Percentiles rank a stretch among this genome's conserved stretches.
These are phyloP conservation scores for Brachypterus glaber DNA, from an alignment of 2,888 invertebrate genomes.

Conservation along the genomic window DNA sequence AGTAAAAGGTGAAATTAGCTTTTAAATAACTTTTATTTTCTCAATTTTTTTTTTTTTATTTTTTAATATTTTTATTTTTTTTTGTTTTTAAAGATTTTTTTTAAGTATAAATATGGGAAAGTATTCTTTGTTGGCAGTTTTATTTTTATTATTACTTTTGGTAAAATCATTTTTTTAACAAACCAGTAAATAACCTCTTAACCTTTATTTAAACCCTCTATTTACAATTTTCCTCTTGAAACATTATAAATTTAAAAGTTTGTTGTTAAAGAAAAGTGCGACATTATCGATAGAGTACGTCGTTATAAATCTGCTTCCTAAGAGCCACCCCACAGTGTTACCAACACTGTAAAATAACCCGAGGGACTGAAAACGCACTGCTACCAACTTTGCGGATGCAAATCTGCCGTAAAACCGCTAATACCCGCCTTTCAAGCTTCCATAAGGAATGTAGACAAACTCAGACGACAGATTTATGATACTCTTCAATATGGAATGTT, in stretches of 20 bases:
- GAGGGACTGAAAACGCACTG: slow-evolving; percentile 33
- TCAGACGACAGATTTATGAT: slow-evolving; percentile 36
- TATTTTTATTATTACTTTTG: too few species aligned
- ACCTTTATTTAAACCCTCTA: background rate
- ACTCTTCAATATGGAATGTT: too few species aligned
- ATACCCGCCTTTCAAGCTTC: slow-evolving; percentile 33
- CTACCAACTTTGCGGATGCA: slow-evolving; percentile 36
- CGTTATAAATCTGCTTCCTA: slow-evolving; percentile 29
- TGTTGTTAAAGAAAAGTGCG: background rate
- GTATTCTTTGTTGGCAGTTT: too few species aligned
- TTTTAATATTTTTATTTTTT: too few species aligned
- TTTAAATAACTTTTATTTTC: too few species aligned
- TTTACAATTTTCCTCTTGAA: background rate
- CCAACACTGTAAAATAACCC: slow-evolving; percentile 31
- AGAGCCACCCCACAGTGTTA: slow-evolving; percentile 26
- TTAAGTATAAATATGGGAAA: background rate
- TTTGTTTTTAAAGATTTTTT: background rate
- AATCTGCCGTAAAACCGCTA: slow-evolving; percentile 38
- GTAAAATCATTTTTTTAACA: too few species aligned
- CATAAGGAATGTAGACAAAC: slow-evolving; percentile 32
- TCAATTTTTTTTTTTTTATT: too few species aligned
- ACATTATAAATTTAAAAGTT: background rate
- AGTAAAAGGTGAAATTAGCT: too few species aligned
- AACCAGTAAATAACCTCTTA: background rate
- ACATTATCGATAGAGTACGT: slow-evolving; percentile 4